These are phyloP conservation scores for Chaenocephalus aceratus DNA, from an alignment of 2,113 vertebrate species.

Conservation along the genomic window DNA sequence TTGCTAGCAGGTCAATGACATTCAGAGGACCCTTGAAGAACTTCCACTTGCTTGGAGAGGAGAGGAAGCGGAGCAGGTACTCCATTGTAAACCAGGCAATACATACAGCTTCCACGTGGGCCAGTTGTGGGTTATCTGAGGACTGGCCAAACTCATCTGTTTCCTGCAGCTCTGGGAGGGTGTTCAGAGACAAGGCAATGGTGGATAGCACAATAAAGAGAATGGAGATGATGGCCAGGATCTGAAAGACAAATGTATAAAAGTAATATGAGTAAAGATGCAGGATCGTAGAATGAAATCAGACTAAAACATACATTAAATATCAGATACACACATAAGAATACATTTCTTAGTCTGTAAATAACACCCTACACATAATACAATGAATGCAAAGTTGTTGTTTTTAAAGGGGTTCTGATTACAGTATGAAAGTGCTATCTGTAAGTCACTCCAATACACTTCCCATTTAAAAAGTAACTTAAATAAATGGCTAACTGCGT, in stretches of 20 bases:
- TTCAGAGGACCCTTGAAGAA: slow-evolving; percentile 99
- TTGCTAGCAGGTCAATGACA: slow-evolving; percentile 96
- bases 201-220: slow-evolving; percentile 99
- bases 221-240: slow-evolving; percentile 99
- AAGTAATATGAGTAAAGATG: slow-evolving; percentile 20
- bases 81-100: slow-evolving; percentile 99
- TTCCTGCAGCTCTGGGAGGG: slow-evolving; percentile 96
- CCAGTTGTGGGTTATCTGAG: slow-evolving; percentile 96
- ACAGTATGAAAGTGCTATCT: slow-evolving; percentile 2
- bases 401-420: slow-evolving; percentile 13
- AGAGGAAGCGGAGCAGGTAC: slow-evolving; percentile 96
- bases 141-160: slow-evolving; percentile 93
- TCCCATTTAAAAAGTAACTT: slow-evolving; percentile 29
- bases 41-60: slow-evolving; percentile 99
- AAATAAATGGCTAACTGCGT: slow-evolving; percentile 29
- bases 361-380: background rate
- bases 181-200: slow-evolving; percentile 98
- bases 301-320: background rate
- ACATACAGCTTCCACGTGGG: slow-evolving; percentile 97
- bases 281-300: slow-evolving; percentile 3
- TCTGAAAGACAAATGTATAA: slow-evolving; percentile 85
- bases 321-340: background rate
- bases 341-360: background rate
- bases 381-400: background rate
- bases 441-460: slow-evolving; percentile 27